Evolutionary conservation across 2,113 vertebrate species (phyloP), one percentile per base, ranked within the genome.

Genomic region (Oryzias melastigma): DNA sequence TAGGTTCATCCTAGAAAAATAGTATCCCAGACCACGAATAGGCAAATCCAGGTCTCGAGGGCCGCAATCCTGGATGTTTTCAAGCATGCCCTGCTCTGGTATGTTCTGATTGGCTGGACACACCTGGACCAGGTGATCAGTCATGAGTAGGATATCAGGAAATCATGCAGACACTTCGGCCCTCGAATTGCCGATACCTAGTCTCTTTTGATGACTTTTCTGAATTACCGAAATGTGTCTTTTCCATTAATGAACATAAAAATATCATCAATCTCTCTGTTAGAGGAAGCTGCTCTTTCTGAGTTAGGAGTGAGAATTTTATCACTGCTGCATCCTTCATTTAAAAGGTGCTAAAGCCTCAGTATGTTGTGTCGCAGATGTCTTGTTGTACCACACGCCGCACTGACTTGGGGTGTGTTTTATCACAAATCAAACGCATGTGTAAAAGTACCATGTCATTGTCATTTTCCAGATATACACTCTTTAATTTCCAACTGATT

Each of bases 231-330:
- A 52, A 54, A 58, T 53, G 68, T 75, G 62, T 63, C 60, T 68
- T 65, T 7, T 61, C 77, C 61, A 80, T 85, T 58, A 87, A 84
- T 85, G 83, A 63, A 71, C 27, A 84, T 80, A 64, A 84, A 27
- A 52, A 53, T 69, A 47, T 22, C 22, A 22, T 22, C 22, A 22
- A 22, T 22, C 71, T 78, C 52, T 61, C 58, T 52, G 29, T 19
- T 52, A 66, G 63, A 29, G 27, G 19, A 50, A n/a, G 18, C 52
- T 62, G 54, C 46, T 73, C 27, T 68, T 63, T 61, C 13, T 60
- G 27, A 55, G 43, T 47, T 51, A 35, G 18, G 63, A 85, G 82
- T 55, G 65, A 45, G 46, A 48, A 55, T 87, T 87, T 86, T 84
- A 85, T 83, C 77, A 60, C 51, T 76, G 45, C 77, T 83, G 80